Percentiles rank a stretch among this genome's conserved stretches.
Evolutionary conservation across 2,113 vertebrate genomes (phyloP).

Genomic region (Gasterosteus nipponicus): DNA sequence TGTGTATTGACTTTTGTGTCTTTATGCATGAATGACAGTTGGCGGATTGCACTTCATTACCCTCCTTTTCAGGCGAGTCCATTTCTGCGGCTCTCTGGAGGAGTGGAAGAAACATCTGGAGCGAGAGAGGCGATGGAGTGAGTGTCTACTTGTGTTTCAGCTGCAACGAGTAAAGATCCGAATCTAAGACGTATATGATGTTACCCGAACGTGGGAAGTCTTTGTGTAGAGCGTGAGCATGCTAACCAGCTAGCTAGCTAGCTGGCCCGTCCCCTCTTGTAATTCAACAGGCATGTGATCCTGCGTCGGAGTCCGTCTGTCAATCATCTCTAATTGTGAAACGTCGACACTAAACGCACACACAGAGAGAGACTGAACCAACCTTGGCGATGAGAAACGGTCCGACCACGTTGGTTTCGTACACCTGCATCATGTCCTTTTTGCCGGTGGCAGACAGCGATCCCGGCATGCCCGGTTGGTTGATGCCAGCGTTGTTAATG

Average conservation of each 20-base stretch:
- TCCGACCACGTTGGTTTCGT: conserved; percentile 45
- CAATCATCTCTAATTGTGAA: too few species aligned
- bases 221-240: too few species aligned
- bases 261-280: too few species aligned
- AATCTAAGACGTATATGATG: too few species aligned
- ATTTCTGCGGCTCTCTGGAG: conserved; percentile 52
- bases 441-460: not conserved
- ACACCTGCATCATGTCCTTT: conserved; percentile 42
- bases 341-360: not conserved
- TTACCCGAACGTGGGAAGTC: too few species aligned
- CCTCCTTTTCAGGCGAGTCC: not conserved
- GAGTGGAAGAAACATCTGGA: conserved; percentile 48
- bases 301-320: too few species aligned
- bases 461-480: accelerated
- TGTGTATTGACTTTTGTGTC: not conserved
- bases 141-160: too few species aligned
- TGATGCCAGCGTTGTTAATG: conserved; percentile 50
- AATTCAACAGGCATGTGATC: too few species aligned
- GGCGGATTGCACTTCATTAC: conserved; percentile 8
- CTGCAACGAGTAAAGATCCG: too few species aligned
- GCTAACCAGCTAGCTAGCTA: too few species aligned
- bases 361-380: not conserved
- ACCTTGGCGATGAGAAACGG: conserved; percentile 48
- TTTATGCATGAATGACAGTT: not conserved
- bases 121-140: not conserved